A percentile compares a stretch with the other conserved stretches of the same genome.
phyloP scores from a whole-genome alignment of 2,888 invertebrate species.

The Drosophila recens region DNA sequence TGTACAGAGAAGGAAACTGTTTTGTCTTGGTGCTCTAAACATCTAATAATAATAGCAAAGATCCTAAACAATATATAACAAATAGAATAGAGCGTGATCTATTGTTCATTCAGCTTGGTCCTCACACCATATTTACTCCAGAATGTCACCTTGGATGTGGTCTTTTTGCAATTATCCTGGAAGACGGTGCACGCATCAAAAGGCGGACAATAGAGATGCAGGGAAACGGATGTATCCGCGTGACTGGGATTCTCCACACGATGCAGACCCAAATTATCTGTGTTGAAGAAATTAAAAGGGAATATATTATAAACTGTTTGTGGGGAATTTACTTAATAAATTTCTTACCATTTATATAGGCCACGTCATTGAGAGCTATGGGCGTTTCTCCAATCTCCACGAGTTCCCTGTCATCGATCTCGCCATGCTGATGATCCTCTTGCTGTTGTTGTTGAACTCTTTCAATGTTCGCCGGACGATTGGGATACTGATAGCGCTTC shows the following conservation, averaged over 20 bases:
- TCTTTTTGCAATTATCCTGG: constrained; percentile 93
- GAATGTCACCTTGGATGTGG: constrained; percentile 92
- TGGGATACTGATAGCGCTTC: constrained; percentile 86
- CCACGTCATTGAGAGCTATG: constrained; percentile 92
- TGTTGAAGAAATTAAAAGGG: constrained; percentile 85
- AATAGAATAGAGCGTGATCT: constrained; percentile 30
- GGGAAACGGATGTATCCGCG: constrained; percentile 94
- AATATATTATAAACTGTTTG: background rate
- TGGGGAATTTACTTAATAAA: background rate
- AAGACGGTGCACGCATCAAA: constrained; percentile 95
- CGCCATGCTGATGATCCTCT: constrained; percentile 52
- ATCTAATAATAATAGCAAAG: constrained; percentile 64
- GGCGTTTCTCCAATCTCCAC: constrained; percentile 88
- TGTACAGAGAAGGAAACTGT: constrained; percentile 23
- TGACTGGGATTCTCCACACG: constrained; percentile 97
- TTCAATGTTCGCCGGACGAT: constrained; percentile 34
- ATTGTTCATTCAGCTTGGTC: constrained; percentile 64
- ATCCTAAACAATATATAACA: constrained; percentile 62
- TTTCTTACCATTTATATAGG: constrained; percentile 96
- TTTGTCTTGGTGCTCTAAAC: constrained; percentile 25
- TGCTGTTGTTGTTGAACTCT: constrained; percentile 31
- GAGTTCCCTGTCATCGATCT: constrained; percentile 86
- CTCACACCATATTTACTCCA: constrained; percentile 95
- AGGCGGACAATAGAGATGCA: constrained; percentile 98
- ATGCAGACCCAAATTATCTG: constrained; percentile 97